Conservation (phyloP, 2,888 invertebrate species). For the Drosophila seclusa region DNA sequence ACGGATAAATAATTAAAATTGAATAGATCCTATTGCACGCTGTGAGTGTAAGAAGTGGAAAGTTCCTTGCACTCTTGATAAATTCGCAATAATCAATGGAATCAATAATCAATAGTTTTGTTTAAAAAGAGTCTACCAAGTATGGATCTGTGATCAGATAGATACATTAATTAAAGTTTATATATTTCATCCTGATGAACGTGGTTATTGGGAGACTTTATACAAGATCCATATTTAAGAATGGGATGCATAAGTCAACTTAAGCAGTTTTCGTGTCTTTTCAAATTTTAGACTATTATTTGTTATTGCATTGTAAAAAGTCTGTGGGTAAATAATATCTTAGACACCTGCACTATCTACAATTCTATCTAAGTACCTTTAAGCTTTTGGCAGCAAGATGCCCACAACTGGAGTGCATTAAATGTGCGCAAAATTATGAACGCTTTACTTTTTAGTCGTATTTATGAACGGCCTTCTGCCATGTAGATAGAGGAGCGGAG, state of each 20-base stretch:
- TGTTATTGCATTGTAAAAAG: not conserved
- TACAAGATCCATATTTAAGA: not conserved
- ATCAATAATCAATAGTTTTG: not conserved
- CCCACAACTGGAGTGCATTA: slow-evolving; percentile 24
- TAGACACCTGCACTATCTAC: not conserved
- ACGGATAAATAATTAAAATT: not conserved
- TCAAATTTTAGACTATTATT: not conserved
- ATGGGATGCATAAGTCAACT: not conserved
- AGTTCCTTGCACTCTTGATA: not conserved
- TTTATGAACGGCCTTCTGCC: slow-evolving; percentile 32
- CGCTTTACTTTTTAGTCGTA: not conserved
- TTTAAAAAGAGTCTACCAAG: not conserved
- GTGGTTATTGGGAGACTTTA: not conserved
- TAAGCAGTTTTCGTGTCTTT: not conserved
- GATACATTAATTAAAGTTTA: not conserved
- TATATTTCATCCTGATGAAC: not conserved
- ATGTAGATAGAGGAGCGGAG: slow-evolving; percentile 31
- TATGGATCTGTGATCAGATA: not conserved
- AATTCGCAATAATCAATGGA: not conserved
- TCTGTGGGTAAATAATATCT: not conserved
- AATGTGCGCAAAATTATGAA: slow-evolving; percentile 30
- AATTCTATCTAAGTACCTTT: slow-evolving; percentile 13
- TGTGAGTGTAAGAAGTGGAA: not conserved
- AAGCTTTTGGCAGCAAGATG: slow-evolving; percentile 2
- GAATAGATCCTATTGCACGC: not conserved